Base-by-base conservation (phyloP, 1,140 invertebrate genomes). In the Hylyphantes graminicola region DNA sequence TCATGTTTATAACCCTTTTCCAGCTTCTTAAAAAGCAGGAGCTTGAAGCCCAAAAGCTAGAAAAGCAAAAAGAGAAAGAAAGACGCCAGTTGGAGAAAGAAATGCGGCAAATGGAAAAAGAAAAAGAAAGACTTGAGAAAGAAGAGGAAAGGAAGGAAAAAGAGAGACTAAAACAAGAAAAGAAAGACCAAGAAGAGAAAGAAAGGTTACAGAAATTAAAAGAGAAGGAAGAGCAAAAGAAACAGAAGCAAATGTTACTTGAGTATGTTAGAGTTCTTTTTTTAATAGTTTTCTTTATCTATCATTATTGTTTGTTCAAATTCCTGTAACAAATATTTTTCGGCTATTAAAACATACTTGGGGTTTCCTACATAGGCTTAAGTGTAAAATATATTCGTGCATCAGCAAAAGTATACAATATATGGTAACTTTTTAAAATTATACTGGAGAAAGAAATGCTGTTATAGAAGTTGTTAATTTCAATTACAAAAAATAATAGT, bases 151-250 rank as follows among this genome's bases (percentile, higher is more conserved):
- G 55, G 51, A 76, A 77, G 70, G 82, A 85, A 61, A 67, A 53
- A 68, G 82, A 85, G 61, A 68, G 74, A 10, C 12, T 85, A 11
- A 85, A 65, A 21, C 55, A 50, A 19, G 82, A 76, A 61, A 85
- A 85, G 13, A 85, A 85, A 77, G 63, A 76, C 7, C 82, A 85
- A 13, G 82, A 85, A 21, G 82, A 85, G 53, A 85, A 77, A 57
- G 82, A 85, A 70, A 85, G 64, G 21, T 35, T 48, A 15, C 72
- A 75, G 59, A 83, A 75, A 57, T 53, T 65, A 17, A 65, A 83
- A 59, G 81, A 83, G 51, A 74, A 68, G 48, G 73, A 76, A 53
- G 74, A 75, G 9, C 19, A 51, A 10, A 76, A 68, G 21, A 76
- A 70, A 19, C 51, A 64, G 8, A 19, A 50, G 0, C 82, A 77